Evolutionary conservation across 1,140 invertebrate genomes (phyloP).

Genomic region (Bombus superbus): DNA sequence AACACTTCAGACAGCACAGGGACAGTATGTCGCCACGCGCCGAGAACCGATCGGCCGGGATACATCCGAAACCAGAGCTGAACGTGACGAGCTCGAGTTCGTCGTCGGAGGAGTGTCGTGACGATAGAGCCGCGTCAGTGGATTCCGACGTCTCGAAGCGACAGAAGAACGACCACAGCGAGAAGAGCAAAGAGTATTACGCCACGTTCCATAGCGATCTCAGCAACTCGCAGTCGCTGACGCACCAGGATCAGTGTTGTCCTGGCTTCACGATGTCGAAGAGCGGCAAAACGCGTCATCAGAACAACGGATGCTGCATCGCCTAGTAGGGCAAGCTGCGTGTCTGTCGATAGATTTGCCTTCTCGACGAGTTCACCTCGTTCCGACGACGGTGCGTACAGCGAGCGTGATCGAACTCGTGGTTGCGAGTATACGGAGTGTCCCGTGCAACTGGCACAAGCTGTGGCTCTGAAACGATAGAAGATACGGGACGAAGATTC

Average conservation of each 20-base stretch:
- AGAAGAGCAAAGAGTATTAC: constrained; percentile 29
- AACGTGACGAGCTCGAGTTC: constrained; percentile 67
- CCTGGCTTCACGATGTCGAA: constrained; percentile 80
- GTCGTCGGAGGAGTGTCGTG: constrained; percentile 57
- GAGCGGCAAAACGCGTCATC: constrained; percentile 72
- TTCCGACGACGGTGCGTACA: no score
- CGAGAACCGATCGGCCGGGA: constrained; percentile 55
- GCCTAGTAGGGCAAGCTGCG: constrained; percentile 26
- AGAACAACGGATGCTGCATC: constrained; percentile 72
- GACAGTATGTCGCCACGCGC: constrained; percentile 67
- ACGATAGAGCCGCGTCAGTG: constrained; percentile 37
- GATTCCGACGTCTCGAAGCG: background rate
- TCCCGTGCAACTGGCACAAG: no score
- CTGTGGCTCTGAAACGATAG: no score
- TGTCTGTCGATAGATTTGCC: background rate
- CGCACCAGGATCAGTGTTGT: constrained; percentile 78
- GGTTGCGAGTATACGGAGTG: no score
- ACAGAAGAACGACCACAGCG: constrained; percentile 19
- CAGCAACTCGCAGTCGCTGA: constrained; percentile 69
- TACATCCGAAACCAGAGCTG: constrained; percentile 66
- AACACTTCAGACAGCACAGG: constrained; percentile 84
- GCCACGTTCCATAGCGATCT: constrained; percentile 51
- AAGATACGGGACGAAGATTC: no score
- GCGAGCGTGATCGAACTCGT: background rate
- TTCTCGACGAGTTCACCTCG: background rate